These are phyloP conservation scores for Betta splendens DNA, from an alignment of 2,797 vertebrate genomes.

Conservation along the genomic window DNA sequence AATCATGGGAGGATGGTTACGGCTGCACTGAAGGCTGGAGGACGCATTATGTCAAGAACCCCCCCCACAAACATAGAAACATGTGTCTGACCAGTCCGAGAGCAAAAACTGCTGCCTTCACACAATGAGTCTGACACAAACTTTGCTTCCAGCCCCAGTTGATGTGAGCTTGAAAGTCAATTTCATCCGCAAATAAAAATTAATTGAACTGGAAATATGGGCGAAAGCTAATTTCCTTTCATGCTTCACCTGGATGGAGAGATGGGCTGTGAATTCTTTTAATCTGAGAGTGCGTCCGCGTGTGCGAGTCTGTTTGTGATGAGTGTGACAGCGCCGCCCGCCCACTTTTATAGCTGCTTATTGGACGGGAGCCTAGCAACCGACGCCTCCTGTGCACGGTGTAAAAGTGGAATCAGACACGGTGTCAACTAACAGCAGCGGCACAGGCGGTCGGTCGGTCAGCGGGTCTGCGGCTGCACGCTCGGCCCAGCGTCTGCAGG, in stretches of 20 bases:
- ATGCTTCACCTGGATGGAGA: conserved; percentile 47
- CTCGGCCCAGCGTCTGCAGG: conserved; percentile 60
- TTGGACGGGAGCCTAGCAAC: conserved; percentile 56
- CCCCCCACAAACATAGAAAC: no score
- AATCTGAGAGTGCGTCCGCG: conserved; percentile 16
- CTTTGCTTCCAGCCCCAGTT: conserved; percentile 25
- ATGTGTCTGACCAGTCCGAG: background rate
- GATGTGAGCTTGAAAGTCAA: conserved; percentile 36
- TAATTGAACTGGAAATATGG: conserved; percentile 56
- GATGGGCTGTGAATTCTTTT: conserved; percentile 15
- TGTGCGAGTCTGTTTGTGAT: conserved; percentile 19
- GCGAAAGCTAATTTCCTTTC: conserved; percentile 52
- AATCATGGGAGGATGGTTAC: no score
- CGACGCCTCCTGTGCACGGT: conserved; percentile 45
- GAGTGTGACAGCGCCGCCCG: conserved; percentile 30
- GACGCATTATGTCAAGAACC: no score
- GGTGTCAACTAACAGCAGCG: conserved; percentile 67
- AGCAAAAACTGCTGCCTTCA: conserved; percentile 8
- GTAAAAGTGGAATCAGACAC: conserved; percentile 72
- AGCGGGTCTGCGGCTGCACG: conserved; percentile 38
- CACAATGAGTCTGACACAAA: conserved; percentile 17
- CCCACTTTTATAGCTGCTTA: conserved; percentile 52
- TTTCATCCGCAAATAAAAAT: conserved; percentile 51
- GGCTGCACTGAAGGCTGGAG: no score
- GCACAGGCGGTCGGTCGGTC: conserved; percentile 46